Conservation (phyloP, 1,140 invertebrate genomes). For the Aphis craccivora region DNA sequence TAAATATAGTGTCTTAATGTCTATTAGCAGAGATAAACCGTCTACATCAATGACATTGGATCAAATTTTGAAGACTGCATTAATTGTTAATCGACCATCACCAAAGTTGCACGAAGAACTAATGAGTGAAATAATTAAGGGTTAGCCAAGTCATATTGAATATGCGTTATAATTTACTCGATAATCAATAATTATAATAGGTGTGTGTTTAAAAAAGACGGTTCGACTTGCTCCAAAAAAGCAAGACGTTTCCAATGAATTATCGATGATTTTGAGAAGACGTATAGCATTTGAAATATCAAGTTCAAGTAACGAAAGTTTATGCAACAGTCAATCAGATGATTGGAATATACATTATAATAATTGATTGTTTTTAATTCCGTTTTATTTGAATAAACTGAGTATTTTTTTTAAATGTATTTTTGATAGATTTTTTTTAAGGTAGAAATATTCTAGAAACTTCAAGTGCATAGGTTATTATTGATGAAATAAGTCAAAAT, state of each 20-base stretch:
- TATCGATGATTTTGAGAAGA: conserved; percentile 39
- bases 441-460: background rate
- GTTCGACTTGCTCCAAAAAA: background rate
- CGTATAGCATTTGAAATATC: conserved; percentile 26
- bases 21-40: background rate
- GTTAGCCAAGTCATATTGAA: background rate
- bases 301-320: conserved; percentile 18
- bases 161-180: background rate
- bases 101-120: background rate
- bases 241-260: background rate
- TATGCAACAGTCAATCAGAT: background rate
- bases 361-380: background rate
- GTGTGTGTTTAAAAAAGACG: background rate
- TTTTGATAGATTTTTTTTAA: background rate
- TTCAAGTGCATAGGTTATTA: background rate
- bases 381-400: background rate
- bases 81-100: background rate
- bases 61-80: background rate
- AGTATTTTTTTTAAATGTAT: background rate
- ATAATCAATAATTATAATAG: background rate
- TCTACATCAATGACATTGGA: background rate
- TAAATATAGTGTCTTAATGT: background rate
- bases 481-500: background rate
- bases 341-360: conserved; percentile 1
- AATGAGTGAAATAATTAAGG: conserved; percentile 35